A percentile compares a stretch with the other conserved stretches of the same genome.
Conservation (phyloP, 1,140 invertebrate genomes). For the Euborellia annulipes region DNA sequence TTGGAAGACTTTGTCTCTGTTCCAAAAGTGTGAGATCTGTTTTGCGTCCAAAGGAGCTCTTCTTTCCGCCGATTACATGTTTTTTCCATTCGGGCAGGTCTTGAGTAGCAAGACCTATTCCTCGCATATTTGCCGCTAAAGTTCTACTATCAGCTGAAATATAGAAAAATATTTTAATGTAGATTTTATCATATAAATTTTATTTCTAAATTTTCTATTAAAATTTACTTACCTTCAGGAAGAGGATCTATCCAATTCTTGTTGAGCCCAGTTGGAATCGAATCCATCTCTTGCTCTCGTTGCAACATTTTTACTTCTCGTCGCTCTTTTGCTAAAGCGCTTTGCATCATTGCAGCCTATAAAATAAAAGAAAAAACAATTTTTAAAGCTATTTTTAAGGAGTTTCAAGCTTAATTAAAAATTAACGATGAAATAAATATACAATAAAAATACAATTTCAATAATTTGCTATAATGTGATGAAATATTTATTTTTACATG, state of each 20-base stretch:
- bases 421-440: too few species aligned
- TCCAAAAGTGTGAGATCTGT: constrained; percentile 91
- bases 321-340: constrained; percentile 90
- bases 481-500: too few species aligned
- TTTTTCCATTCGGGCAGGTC: constrained; percentile 99
- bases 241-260: constrained; percentile 95
- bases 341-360: constrained; percentile 97
- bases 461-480: too few species aligned
- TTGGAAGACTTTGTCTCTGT: constrained; percentile 88
- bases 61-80: constrained; percentile 92
- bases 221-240: constrained; percentile 45
- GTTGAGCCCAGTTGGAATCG: constrained; percentile 62
- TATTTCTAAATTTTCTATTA: too few species aligned
- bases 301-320: constrained; percentile 86
- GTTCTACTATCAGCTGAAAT: constrained; percentile 42
- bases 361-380: constrained; percentile 1
- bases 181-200: constrained; percentile 1
- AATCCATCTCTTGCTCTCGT: constrained; percentile 79
- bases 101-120: constrained; percentile 62
- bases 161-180: constrained; percentile 6
- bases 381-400: neutral
- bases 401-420: neutral
- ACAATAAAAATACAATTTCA: too few species aligned
- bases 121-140: constrained; percentile 60
- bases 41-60: constrained; percentile 96